Percentiles rank a stretch among this genome's conserved stretches.
phyloP scores from a whole-genome alignment of 2,113 vertebrate genomes.

The Phainopepla nitens region DNA sequence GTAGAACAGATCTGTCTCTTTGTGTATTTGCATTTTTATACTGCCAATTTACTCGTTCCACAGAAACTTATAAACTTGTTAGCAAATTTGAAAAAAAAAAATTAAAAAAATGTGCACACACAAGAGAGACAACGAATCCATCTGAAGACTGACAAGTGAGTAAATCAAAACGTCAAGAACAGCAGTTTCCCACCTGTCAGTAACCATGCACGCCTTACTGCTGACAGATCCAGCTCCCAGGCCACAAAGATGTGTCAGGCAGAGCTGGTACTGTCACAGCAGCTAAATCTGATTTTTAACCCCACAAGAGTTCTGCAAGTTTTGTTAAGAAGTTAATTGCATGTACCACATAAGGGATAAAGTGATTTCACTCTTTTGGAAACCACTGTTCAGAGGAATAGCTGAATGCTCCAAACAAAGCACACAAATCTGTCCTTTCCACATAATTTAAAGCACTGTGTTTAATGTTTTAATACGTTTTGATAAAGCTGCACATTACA shows the following conservation, averaged over 20 bases:
- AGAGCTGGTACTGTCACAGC: not conserved
- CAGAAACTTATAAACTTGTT: not conserved
- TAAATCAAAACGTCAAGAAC: not conserved
- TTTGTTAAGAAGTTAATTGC: not conserved
- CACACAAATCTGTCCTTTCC: not conserved
- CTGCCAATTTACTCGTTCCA: not conserved
- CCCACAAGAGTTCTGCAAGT: not conserved
- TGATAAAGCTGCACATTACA: not conserved
- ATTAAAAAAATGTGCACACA: not conserved
- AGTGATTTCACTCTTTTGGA: not conserved
- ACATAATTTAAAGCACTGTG: not conserved
- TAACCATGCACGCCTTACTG: accelerated
- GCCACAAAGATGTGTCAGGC: accelerated
- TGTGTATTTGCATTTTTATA: not conserved
- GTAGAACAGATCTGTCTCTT: not conserved
- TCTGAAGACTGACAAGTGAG: not conserved
- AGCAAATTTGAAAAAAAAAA: not conserved
- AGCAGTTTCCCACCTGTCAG: not conserved
- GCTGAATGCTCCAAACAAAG: not conserved
- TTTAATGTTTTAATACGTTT: not conserved
- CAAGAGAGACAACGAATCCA: not conserved
- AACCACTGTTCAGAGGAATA: not conserved
- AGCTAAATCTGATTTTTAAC: not conserved
- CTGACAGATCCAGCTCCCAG: not conserved
- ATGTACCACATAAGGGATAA: not conserved